phyloP scores from a whole-genome alignment of 2,797 vertebrate species.

The Sarcoramphus papa region DNA sequence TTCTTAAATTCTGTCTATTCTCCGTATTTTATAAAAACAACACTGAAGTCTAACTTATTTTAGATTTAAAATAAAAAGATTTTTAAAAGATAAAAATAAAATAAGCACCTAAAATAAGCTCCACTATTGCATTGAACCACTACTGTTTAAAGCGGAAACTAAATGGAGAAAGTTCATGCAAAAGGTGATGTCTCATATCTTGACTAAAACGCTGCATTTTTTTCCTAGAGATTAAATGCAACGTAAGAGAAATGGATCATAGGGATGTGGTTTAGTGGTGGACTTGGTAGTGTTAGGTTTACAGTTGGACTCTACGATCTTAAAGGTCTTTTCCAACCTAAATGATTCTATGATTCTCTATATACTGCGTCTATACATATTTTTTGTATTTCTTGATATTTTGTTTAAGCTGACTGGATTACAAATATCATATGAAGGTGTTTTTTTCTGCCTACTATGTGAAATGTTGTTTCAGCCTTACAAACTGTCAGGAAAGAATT shows the following conservation, averaged over 20 bases:
- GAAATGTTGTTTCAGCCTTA: not conserved
- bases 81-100: not conserved
- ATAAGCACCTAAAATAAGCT: not conserved
- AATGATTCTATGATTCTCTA: not conserved
- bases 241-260: not conserved
- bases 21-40: not conserved
- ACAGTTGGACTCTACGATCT: accelerated
- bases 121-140: not conserved
- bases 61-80: not conserved
- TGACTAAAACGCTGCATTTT: not conserved
- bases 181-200: not conserved
- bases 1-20: not conserved
- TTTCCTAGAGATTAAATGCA: not conserved
- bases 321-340: not conserved
- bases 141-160: not conserved
- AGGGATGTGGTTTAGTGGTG: not conserved
- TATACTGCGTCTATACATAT: not conserved
- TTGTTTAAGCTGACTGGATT: not conserved
- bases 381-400: not conserved
- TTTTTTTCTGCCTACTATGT: not conserved
- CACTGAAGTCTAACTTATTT: not conserved
- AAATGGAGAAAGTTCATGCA: not conserved
- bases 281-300: not conserved
- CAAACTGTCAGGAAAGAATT: not conserved
- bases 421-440: not conserved